Base-by-base conservation (phyloP, 2,113 vertebrate genomes). In the Phylloscopus trochilus region DNA sequence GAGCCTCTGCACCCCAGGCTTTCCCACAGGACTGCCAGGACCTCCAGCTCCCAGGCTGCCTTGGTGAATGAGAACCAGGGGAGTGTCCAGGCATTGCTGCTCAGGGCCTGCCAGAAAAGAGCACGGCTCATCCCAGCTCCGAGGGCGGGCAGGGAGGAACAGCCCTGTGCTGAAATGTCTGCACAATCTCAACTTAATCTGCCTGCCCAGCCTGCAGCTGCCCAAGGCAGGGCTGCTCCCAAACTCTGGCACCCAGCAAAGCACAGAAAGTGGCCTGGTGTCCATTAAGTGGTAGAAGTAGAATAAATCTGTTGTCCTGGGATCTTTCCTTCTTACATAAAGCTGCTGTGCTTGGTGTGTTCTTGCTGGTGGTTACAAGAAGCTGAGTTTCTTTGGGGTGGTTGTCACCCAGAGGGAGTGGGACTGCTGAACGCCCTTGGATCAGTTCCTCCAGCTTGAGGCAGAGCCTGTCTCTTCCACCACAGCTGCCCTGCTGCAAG, bases 1-100 rank as follows among this genome's bases (percentile, higher is more conserved):
- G n/a, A 84, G 43, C 15, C 20, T 69, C 31, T 78, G 86, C 23
- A 6, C 14, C 5, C 39, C 53, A 0, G 2, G 47, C 28, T 88
- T 22, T 84, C 24, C 60, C 77, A 2, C 0, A 2, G 17, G 17
- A 5, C 41, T 64, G 63, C 16, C 0, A 2, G 55, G 43, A 49
- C 39, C 52, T 15, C 35, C 4, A 3, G 8, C 67, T 70, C 35
- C 28, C 59, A 13, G 58, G 60, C 59, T 60, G 63, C 31, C 51
- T 20, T 2, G 33, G 47, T 44, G 86, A 23, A 37, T 44, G 56
- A 84, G 73, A 75, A 56, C 21, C 47, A 39, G 41, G 24, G n/a
- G 76, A 73, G 58, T 11, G 26, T 33, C 73, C 19, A 21, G 52
- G 31, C 1, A 13, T 19, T 75, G 75, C 67, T 83, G 46, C 70